Percentiles rank a stretch among this genome's conserved stretches.
Conservation (phyloP, 2,797 vertebrate genomes). For the Hirundo rustica region DNA sequence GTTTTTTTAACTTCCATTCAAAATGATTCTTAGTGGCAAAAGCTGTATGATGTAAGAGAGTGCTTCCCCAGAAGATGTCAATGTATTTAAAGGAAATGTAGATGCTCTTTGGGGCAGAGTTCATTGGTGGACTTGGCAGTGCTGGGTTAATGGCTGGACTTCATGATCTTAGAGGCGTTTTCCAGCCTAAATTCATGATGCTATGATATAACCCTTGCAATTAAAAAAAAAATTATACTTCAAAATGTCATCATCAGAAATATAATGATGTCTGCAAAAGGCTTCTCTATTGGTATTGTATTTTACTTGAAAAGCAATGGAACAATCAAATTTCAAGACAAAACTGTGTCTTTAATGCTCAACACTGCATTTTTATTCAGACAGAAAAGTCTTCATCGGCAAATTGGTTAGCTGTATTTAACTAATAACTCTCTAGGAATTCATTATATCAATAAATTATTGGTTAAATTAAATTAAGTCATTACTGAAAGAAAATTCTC, state of each 20-base stretch:
- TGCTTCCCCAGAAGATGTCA: not conserved
- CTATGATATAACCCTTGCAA: not conserved
- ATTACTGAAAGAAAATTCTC: not conserved
- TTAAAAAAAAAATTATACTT: not conserved
- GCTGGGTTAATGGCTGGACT: not conserved
- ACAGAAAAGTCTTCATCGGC: not conserved
- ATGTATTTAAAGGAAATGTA: not conserved
- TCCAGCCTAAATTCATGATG: not conserved
- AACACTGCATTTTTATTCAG: not conserved
- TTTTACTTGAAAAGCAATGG: not conserved
- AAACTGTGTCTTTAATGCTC: not conserved
- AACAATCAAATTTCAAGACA: not conserved
- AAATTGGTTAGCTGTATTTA: not conserved
- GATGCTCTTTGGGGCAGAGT: not conserved
- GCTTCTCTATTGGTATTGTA: not conserved
- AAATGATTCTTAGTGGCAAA: not conserved
- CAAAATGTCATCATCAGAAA: not conserved
- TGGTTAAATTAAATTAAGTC: not conserved
- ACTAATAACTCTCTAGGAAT: not conserved
- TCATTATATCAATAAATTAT: not conserved
- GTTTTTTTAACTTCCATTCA: not conserved
- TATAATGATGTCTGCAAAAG: not conserved
- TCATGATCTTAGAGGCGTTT: not conserved
- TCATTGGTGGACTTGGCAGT: not conserved
- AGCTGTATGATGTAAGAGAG: not conserved